phyloP scores from a whole-genome alignment of 2,797 vertebrate genomes.

The Acanthiza pusilla region DNA sequence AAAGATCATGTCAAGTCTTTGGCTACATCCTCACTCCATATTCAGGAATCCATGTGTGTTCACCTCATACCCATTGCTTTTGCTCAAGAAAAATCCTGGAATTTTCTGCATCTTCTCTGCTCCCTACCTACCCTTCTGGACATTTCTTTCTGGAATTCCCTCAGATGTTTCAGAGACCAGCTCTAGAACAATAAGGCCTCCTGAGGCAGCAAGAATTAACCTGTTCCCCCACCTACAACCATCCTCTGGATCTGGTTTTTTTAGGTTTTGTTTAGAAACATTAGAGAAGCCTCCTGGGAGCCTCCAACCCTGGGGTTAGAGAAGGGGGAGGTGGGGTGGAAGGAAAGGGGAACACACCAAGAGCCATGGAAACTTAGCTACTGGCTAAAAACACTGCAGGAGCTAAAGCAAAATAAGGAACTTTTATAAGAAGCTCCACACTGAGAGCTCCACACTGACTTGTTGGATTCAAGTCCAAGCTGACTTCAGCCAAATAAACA shows the following conservation, averaged over 20 bases:
- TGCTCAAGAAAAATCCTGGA: not conserved
- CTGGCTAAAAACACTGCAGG: not conserved
- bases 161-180: not conserved
- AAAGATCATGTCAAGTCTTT: not conserved
- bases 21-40: not conserved
- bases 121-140: not conserved
- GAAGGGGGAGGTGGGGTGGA: not conserved
- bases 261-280: not conserved
- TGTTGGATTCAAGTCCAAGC: not conserved
- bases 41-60: not conserved
- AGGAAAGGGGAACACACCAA: not conserved
- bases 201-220: not conserved
- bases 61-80: not conserved
- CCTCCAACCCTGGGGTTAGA: not conserved
- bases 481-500: not conserved
- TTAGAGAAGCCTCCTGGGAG: not conserved
- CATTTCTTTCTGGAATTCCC: not conserved
- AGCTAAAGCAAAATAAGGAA: not conserved
- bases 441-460: not conserved
- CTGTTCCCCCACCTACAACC: accelerated
- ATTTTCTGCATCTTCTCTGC: not conserved
- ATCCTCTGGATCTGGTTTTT: not conserved
- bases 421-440: not conserved
- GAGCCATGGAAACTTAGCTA: not conserved
- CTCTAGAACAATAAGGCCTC: not conserved